These are phyloP conservation scores for Ylistrum balloti DNA, from an alignment of 1,140 invertebrate species.

Conservation along the genomic window DNA sequence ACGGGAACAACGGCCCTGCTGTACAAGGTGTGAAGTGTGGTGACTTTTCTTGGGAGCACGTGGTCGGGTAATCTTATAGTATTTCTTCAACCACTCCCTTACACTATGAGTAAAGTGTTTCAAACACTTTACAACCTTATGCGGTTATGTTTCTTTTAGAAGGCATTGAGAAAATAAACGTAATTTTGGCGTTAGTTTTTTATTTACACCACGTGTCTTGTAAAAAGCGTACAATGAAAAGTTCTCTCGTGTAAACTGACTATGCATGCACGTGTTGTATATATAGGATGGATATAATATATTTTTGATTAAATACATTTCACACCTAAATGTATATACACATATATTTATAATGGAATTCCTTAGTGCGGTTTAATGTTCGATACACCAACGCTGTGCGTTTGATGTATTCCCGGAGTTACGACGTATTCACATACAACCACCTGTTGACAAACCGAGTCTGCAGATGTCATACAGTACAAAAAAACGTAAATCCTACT, in stretches of 20 bases:
- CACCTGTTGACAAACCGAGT: neutral
- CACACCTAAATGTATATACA: neutral
- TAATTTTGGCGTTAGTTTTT: no score
- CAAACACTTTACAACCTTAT: no score
- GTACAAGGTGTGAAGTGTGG: conserved; percentile 27
- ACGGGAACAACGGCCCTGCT: neutral
- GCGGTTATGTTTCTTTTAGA: no score
- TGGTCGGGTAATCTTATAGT: neutral
- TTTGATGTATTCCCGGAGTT: neutral
- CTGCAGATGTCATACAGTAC: neutral
- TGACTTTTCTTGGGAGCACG: neutral
- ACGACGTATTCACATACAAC: neutral
- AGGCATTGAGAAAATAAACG: neutral
- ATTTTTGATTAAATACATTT: neutral
- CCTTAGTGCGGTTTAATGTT: neutral
- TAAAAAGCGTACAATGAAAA: no score
- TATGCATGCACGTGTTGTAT: neutral
- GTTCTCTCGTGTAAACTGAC: no score
- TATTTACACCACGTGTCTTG: no score
- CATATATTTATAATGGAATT: neutral
- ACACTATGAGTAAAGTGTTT: neutral
- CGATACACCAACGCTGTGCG: neutral
- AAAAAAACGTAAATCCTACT: neutral
- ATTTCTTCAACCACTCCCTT: neutral
- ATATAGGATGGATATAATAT: neutral